Base-by-base conservation (phyloP, 1,140 invertebrate species). In the Platyura marginata region DNA sequence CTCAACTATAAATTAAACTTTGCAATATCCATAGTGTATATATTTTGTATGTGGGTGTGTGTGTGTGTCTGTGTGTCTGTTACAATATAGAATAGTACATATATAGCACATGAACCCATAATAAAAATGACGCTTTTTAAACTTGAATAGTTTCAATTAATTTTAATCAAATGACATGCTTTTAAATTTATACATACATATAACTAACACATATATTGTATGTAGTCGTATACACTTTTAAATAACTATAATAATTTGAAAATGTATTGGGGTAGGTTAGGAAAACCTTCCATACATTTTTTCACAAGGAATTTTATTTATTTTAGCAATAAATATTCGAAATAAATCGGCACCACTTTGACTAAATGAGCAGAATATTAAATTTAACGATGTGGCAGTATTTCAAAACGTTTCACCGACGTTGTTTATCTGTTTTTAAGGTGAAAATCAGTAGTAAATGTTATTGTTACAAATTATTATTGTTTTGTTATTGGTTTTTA, bases 361-460 rank as follows among this genome's bases (percentile, higher is more conserved):
- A 59, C 59, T 61, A 61, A 61, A 60, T 61, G 58, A 56, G 58
- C 55, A 54, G 56, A 55, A 61, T 61, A 61, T 61, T 61, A 61
- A 61, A 61, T 61, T 61, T 61, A 61, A 61, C 61, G 59, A 59
- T 56, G 56, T 54, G 60, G 55, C 58, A 56, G 58, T 61, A 61
- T 61, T 60, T 61, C 43, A 44, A 44, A 34, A 29, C 13, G 25
- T 29, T 29, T 29, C 25, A 29, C 25, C 25, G 13, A 29, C 13
- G 25, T 8, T 29, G 25, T 29, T 29, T 29, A 29, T 29, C 25
- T 29, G 25, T 13, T 6, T 29, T 29, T 29, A 29, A 29, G 25
- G 25, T 29, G 25, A 29, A 29, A 29, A 29, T 29, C 25, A 29
- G 25, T 29, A 13, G 25, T 29, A 29, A 29, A 29, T 29, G 25